Conservation (phyloP, 2,888 invertebrate species). For the Drosophila cognata region DNA sequence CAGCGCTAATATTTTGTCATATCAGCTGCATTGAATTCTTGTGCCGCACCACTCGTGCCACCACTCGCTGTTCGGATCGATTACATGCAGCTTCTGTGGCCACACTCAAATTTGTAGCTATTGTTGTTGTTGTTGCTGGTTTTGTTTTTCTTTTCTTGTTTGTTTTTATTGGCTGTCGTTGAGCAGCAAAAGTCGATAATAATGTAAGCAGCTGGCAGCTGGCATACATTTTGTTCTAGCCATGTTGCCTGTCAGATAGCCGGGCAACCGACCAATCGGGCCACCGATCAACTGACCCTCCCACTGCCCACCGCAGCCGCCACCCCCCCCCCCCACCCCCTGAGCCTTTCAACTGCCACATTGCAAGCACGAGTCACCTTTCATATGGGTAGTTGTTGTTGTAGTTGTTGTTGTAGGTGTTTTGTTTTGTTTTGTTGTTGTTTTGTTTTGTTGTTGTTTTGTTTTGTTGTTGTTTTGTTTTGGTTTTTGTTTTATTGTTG, state of each 20-base stretch:
- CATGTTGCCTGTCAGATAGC: constrained; percentile 62
- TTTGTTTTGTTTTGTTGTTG: constrained; percentile 1
- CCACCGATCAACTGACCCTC: constrained; percentile 11
- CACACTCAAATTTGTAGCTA: constrained; percentile 26
- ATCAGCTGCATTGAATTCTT: constrained; percentile 35
- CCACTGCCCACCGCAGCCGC: constrained; percentile 1
- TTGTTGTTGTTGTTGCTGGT: constrained; percentile 12
- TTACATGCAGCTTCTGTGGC: constrained; percentile 27
- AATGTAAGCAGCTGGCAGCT: constrained; percentile 70
- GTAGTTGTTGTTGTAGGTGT: background rate
- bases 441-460: background rate
- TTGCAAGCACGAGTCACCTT: constrained; percentile 57
- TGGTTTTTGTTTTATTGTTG: constrained; percentile 7
- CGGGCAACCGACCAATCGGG: constrained; percentile 20
- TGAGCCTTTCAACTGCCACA: constrained; percentile 15
- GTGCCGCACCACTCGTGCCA: constrained; percentile 33
- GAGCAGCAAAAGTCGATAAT: constrained; percentile 73
- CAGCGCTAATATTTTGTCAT: constrained; percentile 28
- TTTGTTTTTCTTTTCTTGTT: constrained; percentile 4
- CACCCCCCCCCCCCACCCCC: background rate
- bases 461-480: background rate
- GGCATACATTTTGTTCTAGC: constrained; percentile 71
- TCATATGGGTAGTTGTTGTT: constrained; percentile 39
- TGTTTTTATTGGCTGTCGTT: constrained; percentile 31
- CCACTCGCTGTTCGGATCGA: constrained; percentile 33